These are phyloP conservation scores for Dipodomys ordii DNA, from an alignment of 2,113 vertebrate species.

Conservation along the genomic window DNA sequence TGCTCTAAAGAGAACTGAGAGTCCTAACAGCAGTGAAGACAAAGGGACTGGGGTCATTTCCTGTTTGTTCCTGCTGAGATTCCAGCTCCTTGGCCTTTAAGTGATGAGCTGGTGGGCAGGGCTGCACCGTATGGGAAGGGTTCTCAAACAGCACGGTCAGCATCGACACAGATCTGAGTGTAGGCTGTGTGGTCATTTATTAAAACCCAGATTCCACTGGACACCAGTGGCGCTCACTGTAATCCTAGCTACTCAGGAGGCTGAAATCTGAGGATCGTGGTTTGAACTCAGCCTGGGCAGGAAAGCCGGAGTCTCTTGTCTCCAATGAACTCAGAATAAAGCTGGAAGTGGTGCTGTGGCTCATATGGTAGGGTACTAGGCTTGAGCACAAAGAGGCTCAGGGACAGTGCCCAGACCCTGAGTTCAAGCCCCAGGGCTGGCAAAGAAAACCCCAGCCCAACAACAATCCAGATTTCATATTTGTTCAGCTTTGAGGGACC, in stretches of 20 bases:
- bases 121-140: rapidly evolving
- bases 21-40: neutral
- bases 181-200: neutral
- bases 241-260: too few relatives aligned
- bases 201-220: neutral
- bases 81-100: neutral
- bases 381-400: too few relatives aligned
- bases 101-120: neutral
- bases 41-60: neutral
- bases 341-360: too few relatives aligned
- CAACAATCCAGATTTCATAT: neutral
- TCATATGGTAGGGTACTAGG: too few relatives aligned
- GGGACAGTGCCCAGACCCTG: too few relatives aligned
- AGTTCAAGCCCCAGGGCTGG: neutral
- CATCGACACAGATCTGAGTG: neutral
- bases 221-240: too few relatives aligned
- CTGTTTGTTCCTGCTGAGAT: neutral
- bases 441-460: neutral
- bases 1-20: neutral
- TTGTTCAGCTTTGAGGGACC: neutral
- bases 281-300: too few relatives aligned
- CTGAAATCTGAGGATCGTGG: too few relatives aligned
- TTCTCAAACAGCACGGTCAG: rapidly evolving
- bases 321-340: too few relatives aligned
- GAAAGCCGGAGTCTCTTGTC: too few relatives aligned